Base-by-base conservation (phyloP, 2,888 invertebrate genomes). In the Onthophagus sagittarius region DNA sequence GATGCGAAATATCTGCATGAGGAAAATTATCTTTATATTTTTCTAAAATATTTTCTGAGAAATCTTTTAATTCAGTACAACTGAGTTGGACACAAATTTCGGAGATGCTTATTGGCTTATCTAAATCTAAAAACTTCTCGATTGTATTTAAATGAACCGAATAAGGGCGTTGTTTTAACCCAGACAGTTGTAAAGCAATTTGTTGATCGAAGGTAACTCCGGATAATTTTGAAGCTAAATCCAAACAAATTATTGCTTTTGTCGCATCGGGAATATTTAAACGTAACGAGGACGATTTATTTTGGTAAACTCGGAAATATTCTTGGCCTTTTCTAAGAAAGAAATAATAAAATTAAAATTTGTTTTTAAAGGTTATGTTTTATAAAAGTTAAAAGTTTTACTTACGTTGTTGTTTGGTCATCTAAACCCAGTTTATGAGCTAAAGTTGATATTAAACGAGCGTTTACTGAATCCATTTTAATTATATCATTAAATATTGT, bases 181-280 rank as follows among this genome's bases (percentile, higher is more conserved):
- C 89, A 0, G 91, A 89, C 69, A 90, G 84, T 80, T 89, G 89
- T 0, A 90, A 79, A 0, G 89, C 89, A 32, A 85, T 85, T 84
- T 88, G 89, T 80, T 84, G 80, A 81, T 91, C 90, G 72, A 91
- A 86, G 71, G 86, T 85, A 39, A 85, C 83, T 53, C 88, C 88
- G 31, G 87, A 79, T n/a, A 86, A 77, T 6, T 82, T 79, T 4
- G 89, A 86, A 39, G 91, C 90, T 65, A 92, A 81, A 80, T 91
- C 90, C 39, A 91, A 82, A 77, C 91, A 91, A 69, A 91, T 84
- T 0, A 90, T 87, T 31, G 87, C 86, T 84, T 89, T 90, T 4
- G 89, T 88, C 7, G 88, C 88, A 75, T 90, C 90, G 74, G 88
- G 89, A 64, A 91, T 82, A 63, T 85, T 67, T 6, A 23, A 23